A percentile compares a stretch with the other conserved stretches of the same genome.
Evolutionary conservation across 2,888 invertebrate species (phyloP).

Genomic region (Xestobium rufovillosum): DNA sequence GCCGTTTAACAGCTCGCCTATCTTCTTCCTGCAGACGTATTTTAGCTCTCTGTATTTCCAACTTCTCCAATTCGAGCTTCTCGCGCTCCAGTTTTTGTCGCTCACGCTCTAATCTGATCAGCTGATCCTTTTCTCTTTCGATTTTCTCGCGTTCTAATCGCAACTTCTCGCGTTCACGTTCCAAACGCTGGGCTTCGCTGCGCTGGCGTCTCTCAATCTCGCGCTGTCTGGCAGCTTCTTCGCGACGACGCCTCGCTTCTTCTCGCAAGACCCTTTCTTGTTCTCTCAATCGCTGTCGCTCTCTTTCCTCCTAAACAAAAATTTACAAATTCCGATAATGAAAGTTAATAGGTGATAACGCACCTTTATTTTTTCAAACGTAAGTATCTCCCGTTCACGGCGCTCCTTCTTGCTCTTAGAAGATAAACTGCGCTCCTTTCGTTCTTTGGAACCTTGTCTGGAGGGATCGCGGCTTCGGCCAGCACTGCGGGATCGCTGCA

Average conservation of each 20-base stretch:
- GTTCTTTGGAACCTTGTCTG: conserved; percentile 16
- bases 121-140: conserved; percentile 80
- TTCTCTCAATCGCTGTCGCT: conserved; percentile 66
- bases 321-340: conserved; percentile 5
- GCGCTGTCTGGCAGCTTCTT: conserved; percentile 68
- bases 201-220: conserved; percentile 77
- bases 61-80: conserved; percentile 58
- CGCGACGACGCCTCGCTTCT: conserved; percentile 71
- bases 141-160: conserved; percentile 78
- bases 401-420: conserved; percentile 21
- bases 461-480: conserved; percentile 25
- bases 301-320: conserved; percentile 58
- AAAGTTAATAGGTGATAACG: conserved; percentile 4
- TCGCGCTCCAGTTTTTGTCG: conserved; percentile 61
- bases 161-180: conserved; percentile 72
- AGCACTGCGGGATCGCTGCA: conserved; percentile 36
- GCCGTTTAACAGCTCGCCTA: conserved; percentile 49
- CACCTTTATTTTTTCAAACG: conserved; percentile 70
- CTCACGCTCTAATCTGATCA: conserved; percentile 76
- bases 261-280: conserved; percentile 71
- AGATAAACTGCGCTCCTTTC: conserved; percentile 2
- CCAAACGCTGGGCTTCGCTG: conserved; percentile 75
- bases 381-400: conserved; percentile 52
- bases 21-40: conserved; percentile 55
- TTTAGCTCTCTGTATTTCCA: conserved; percentile 76